phyloP scores from a whole-genome alignment of 1,140 invertebrate genomes.

The Zophobas atratus region DNA sequence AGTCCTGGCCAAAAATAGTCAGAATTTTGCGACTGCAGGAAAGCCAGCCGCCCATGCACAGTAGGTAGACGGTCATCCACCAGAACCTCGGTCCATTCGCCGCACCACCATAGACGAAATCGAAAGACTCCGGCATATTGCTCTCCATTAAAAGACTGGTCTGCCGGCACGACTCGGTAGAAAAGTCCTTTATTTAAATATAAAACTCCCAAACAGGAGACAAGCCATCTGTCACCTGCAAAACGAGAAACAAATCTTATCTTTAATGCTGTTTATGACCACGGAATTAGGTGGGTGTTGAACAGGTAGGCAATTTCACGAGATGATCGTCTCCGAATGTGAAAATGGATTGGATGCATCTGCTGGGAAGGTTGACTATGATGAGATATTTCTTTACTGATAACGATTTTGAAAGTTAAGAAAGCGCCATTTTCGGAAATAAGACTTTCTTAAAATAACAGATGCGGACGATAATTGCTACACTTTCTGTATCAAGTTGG shows the following conservation, averaged over 20 bases:
- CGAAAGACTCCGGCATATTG: slow-evolving; percentile 89
- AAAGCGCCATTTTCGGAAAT: no score
- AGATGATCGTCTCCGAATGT: background rate
- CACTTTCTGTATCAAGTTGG: no score
- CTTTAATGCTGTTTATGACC: slow-evolving; percentile 13
- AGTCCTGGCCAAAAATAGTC: slow-evolving; percentile 97
- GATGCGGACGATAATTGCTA: no score
- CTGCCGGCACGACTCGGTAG: slow-evolving; percentile 94
- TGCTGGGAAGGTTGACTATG: background rate
- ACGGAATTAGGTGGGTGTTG: background rate
- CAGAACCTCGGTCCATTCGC: slow-evolving; percentile 95
- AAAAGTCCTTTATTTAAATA: slow-evolving; percentile 92
- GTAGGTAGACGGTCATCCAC: slow-evolving; percentile 97
- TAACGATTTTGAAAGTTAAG: no score
- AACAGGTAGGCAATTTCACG: slow-evolving; percentile 12
- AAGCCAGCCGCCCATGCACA: slow-evolving; percentile 91
- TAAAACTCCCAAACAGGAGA: slow-evolving; percentile 89
- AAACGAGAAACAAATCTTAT: slow-evolving; percentile 55
- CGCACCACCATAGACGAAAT: slow-evolving; percentile 97
- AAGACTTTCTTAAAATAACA: no score
- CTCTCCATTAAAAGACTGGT: slow-evolving; percentile 85
- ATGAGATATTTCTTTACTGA: background rate
- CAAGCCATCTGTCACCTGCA: slow-evolving; percentile 91
- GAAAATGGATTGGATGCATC: background rate
- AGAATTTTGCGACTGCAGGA: slow-evolving; percentile 89